These are phyloP conservation scores for Danaus plexippus DNA, from an alignment of 1,140 invertebrate genomes.

Conservation along the genomic window DNA sequence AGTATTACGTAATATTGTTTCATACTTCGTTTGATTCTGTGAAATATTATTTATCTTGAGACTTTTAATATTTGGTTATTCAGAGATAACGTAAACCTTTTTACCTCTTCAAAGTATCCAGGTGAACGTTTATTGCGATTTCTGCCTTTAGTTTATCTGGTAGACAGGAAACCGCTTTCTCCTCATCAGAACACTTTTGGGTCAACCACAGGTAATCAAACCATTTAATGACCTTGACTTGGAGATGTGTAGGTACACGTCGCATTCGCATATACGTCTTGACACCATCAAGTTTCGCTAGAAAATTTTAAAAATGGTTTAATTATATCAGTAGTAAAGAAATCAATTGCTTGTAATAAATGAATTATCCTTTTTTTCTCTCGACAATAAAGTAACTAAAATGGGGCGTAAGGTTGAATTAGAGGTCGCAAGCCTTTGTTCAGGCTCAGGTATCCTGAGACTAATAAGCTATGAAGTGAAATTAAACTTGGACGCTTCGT, in stretches of 20 bases:
- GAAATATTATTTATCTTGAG: no score
- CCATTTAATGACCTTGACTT: conserved; percentile 99
- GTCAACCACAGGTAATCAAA: conserved; percentile 99
- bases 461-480: conserved; percentile 15
- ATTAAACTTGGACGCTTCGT: conserved; percentile 12
- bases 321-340: no score
- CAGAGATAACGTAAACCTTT: neutral
- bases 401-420: no score
- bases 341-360: no score
- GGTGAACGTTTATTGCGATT: conserved; percentile 98
- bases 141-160: conserved; percentile 98
- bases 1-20: no score
- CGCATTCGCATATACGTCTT: conserved; percentile 99
- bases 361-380: no score
- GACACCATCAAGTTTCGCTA: conserved; percentile 97
- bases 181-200: conserved; percentile 98
- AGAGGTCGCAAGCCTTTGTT: no score
- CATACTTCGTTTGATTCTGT: no score
- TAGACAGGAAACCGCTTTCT: conserved; percentile 94
- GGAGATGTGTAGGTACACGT: conserved; percentile 93
- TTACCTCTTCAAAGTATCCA: conserved; percentile 92
- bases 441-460: conserved; percentile 9
- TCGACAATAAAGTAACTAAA: no score
- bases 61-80: no score
- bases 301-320: conserved; percentile 9